Evolutionary conservation across 2,113 vertebrate species (phyloP).

Genomic region (Sminthopsis crassicaudata): DNA sequence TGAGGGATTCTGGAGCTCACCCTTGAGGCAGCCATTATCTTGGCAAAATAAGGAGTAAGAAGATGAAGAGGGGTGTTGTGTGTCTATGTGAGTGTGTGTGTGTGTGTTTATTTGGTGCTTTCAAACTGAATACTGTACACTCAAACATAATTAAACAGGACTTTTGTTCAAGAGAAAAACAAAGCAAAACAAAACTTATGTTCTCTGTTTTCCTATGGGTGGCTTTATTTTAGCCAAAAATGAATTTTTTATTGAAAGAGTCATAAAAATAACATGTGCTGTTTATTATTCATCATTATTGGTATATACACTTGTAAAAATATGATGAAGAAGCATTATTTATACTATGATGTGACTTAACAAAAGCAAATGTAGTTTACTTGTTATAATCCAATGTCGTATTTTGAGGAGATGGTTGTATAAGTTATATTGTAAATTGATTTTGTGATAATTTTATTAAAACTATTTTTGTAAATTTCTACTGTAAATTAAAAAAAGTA

Average conservation of each 20-base stretch:
- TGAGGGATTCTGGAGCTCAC: accelerated
- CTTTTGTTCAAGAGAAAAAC: slow-evolving; percentile 55
- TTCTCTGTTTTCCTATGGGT: slow-evolving; percentile 51
- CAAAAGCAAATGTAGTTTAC: slow-evolving; percentile 74
- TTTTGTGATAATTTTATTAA: slow-evolving; percentile 86
- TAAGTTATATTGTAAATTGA: slow-evolving; percentile 87
- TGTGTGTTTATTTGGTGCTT: slow-evolving; percentile 6
- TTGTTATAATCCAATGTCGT: slow-evolving; percentile 66
- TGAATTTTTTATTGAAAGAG: slow-evolving; percentile 60
- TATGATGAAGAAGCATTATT: slow-evolving; percentile 77
- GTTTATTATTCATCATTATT: slow-evolving; percentile 63
- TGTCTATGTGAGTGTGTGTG: too few species aligned
- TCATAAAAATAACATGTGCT: slow-evolving; percentile 53
- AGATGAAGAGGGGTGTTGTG: not conserved
- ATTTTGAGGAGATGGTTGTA: slow-evolving; percentile 78
- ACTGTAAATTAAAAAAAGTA: slow-evolving; percentile 84
- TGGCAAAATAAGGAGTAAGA: slow-evolving; percentile 64
- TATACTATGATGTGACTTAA: slow-evolving; percentile 73
- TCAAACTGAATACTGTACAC: slow-evolving; percentile 45
- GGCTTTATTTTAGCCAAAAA: slow-evolving; percentile 72
- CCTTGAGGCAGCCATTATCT: slow-evolving; percentile 59
- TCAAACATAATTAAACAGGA: slow-evolving; percentile 56
- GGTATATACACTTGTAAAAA: slow-evolving; percentile 70
- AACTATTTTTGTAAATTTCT: slow-evolving; percentile 89
- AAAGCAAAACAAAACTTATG: not conserved